Evolutionary conservation across 2,888 invertebrate species (phyloP).

Genomic region (Protodeltote pygarga): DNA sequence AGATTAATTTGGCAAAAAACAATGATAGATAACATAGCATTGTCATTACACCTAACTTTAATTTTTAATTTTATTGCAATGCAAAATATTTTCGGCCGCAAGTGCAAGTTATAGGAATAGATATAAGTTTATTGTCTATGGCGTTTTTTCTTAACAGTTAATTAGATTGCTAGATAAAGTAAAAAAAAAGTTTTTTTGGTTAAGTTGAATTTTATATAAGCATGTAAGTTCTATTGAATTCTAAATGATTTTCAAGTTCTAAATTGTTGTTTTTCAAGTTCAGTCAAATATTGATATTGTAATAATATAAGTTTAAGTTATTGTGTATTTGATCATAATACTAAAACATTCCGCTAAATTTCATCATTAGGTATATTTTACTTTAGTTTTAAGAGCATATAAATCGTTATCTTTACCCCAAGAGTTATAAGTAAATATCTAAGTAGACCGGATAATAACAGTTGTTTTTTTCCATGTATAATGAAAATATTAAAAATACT

Average conservation of each 20-base stretch:
- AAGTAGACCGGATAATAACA: too few species aligned
- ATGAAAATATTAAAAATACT: too few species aligned
- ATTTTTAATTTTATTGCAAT: slow-evolving; percentile 5
- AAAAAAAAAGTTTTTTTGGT: slow-evolving; percentile 5
- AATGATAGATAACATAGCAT: too few species aligned
- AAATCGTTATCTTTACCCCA: slow-evolving; percentile 15
- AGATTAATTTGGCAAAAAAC: too few species aligned
- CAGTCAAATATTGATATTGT: not conserved
- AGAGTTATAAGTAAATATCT: too few species aligned
- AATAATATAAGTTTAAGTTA: slow-evolving; percentile 12
- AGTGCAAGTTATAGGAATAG: slow-evolving; percentile 45
- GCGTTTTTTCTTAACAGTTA: slow-evolving; percentile 2
- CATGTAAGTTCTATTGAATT: not conserved
- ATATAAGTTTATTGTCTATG: slow-evolving; percentile 10
- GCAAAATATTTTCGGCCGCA: slow-evolving; percentile 42
- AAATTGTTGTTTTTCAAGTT: slow-evolving; percentile 22
- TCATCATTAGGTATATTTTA: not conserved
- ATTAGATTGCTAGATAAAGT: slow-evolving; percentile 25
- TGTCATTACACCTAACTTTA: too few species aligned
- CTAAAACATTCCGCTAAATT: slow-evolving; percentile 68
- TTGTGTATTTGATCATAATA: slow-evolving; percentile 41
- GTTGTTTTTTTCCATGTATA: too few species aligned
- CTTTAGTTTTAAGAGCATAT: slow-evolving; percentile 11
- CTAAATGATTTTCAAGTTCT: not conserved
- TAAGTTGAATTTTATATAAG: not conserved